Base-by-base conservation (phyloP, 2,797 vertebrate species). In the Clarias pachynema region DNA sequence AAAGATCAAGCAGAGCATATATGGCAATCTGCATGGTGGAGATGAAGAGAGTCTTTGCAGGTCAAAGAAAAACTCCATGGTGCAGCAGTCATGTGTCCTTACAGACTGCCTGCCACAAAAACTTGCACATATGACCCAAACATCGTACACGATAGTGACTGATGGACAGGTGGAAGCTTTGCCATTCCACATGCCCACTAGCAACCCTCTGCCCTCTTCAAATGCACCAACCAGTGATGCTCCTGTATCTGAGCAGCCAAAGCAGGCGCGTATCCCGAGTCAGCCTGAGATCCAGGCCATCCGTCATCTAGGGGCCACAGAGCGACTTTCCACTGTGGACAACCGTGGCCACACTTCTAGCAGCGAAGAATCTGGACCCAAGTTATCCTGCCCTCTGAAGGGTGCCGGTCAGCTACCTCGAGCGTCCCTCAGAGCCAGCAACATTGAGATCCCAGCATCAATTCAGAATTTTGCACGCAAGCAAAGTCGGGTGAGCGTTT, bases 1-100 rank as follows among this genome's bases (percentile, higher is more conserved):
- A 91, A 96, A 97, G 89, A 96, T 99, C 89, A 96, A 93, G 80
- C 96, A 94, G 53, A 95, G 91, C 68, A 91, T 99, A 87, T 95
- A 93, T 29, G 94, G 95, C 15, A 83, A 80, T 65, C 93, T 90
- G 72, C 92, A 93, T 74, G 90, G 86, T 1, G 92, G 89, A 68
- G 95, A 95, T 0, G 92, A 95, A 3, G 96, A 97, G 53, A 95
- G 94, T 26, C 70, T 94, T 84, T 96, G 91, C 90, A 93, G 93
- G 87, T 95, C 96, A 63, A 96, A 97, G 93, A 97, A 96, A 86
- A 96, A 95, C 91, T 96, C 96, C 3, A 91, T 93, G 91, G 90
- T 93, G 40, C 96, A 96, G 84, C 94, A 95, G 72, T 91, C 93
- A 44, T 95, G 94, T 84, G 89, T 93, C 87, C 91, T 94, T 81